Percentiles rank a stretch among this genome's conserved stretches.
These are phyloP conservation scores for Griposia aprilina DNA, from an alignment of 2,888 invertebrate genomes.

Conservation along the genomic window DNA sequence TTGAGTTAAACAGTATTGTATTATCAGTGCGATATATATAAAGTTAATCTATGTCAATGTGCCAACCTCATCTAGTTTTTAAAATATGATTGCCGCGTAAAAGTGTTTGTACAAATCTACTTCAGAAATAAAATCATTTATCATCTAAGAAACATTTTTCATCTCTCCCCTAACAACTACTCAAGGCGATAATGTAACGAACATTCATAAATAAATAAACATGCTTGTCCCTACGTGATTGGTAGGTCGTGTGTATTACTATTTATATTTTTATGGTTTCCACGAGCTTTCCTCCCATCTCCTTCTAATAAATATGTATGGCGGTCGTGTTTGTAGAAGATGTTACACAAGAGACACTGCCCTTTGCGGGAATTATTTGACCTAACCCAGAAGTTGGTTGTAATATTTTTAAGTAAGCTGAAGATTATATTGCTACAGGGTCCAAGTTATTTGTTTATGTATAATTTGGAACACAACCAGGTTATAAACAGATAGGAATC, in stretches of 20 bases:
- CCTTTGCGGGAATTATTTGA: slow-evolving; percentile 48
- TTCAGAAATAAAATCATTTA: too few species aligned
- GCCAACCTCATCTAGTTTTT: too few species aligned
- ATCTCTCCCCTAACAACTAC: neutral
- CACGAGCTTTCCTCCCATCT: slow-evolving; percentile 23
- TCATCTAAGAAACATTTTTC: slow-evolving; percentile 13
- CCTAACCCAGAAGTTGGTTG: slow-evolving; percentile 10
- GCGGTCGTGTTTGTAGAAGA: slow-evolving; percentile 49
- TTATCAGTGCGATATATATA: too few species aligned
- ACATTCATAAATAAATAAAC: slow-evolving; percentile 44
- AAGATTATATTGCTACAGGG: slow-evolving; percentile 9
- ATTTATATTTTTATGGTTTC: slow-evolving; percentile 52
- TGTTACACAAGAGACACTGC: slow-evolving; percentile 37
- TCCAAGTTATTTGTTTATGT: neutral
- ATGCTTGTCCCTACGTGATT: slow-evolving; percentile 36
- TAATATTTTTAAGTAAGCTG: slow-evolving; percentile 29
- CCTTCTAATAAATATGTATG: slow-evolving; percentile 58
- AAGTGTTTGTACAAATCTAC: too few species aligned
- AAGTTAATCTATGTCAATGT: too few species aligned
- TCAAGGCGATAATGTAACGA: slow-evolving; percentile 14
- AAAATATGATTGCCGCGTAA: too few species aligned
- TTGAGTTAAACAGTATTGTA: too few species aligned
- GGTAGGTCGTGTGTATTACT: slow-evolving; percentile 39
- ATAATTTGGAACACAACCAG: neutral
- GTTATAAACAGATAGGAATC: too few species aligned